Base-by-base conservation (phyloP, 2,888 invertebrate genomes). In the Eremobia ochroleuca region DNA sequence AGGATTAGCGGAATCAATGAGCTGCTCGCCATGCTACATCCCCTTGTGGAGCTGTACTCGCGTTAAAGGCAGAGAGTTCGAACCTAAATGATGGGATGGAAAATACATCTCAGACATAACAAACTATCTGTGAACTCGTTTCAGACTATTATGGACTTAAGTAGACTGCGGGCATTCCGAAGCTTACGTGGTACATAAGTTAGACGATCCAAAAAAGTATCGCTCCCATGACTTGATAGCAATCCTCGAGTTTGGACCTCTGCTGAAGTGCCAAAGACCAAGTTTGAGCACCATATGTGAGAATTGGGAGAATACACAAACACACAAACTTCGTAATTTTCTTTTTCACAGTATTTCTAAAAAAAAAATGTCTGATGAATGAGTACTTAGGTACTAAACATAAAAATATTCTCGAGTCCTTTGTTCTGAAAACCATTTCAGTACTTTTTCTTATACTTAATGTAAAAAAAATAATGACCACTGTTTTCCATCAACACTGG, bases 1-100 rank as follows among this genome's bases (percentile, higher is more conserved):
- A 91, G 94, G 95, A 94, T 95, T 95, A 95, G 90, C 90, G 88
- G 90, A 94, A 94, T 94, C 95, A 95, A 95, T 95, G 94, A 94
- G 93, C 55, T 71, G 62, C 55, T 59, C 64, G 55, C 72, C 61
- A 75, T 75, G 67, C 46, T 66, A 67, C 21, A 76, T 76, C 72
- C 79, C 77, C 58, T 58, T 46, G 37, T 66, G n/a, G 43, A 61
- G 2, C 4, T 40, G 11, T 46, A 69, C 18, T 83, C 80, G 37
- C 58, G 52, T 28, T 62, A 18, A n/a, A 34, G 64, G 58, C 40
- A 25, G 13, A 4, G 28, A 25, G 18, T 73, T 82, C 8, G 25
- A 43, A 31, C 58, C 68, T 9, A 31, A 66, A 11, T 8, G 5
- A 5, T 28, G 2, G 9, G 9, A 2, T n/a, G 9, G 8, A 46